These are phyloP conservation scores for Megalonaias nervosa DNA, from an alignment of 1,140 invertebrate genomes.

Conservation along the genomic window DNA sequence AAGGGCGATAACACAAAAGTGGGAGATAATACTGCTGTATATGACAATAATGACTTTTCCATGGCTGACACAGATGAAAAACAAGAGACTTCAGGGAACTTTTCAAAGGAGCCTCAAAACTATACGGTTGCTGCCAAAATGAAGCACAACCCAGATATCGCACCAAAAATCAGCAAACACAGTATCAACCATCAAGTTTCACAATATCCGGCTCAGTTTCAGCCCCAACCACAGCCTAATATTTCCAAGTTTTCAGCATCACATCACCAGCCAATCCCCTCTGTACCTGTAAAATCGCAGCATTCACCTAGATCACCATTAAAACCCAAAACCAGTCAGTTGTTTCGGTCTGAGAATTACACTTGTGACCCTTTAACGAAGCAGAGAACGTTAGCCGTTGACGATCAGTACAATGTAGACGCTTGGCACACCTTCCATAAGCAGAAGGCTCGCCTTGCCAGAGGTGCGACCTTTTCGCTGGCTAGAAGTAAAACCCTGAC, in stretches of 20 bases:
- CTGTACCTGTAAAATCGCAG: constrained; percentile 9
- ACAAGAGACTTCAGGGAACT: too few species aligned
- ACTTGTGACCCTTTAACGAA: too few species aligned
- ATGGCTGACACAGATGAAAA: too few species aligned
- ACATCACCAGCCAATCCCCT: constrained; percentile 22
- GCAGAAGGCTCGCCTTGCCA: constrained; percentile 34
- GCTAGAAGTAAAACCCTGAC: constrained; percentile 31
- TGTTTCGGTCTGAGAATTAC: not conserved
- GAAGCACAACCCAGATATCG: too few species aligned
- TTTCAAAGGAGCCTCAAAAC: too few species aligned
- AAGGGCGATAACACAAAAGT: too few species aligned
- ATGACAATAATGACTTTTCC: too few species aligned
- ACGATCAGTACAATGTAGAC: constrained; percentile 30
- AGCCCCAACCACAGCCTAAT: not conserved
- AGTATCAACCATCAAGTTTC: too few species aligned
- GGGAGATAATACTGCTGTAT: too few species aligned
- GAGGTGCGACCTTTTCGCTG: constrained; percentile 21
- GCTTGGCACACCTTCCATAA: constrained; percentile 34
- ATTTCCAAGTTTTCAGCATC: not conserved
- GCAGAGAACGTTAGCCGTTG: not conserved
- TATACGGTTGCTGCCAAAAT: too few species aligned
- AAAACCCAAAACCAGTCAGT: constrained; percentile 2
- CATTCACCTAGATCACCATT: constrained; percentile 9
- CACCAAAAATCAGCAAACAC: too few species aligned
- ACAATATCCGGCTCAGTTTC: too few species aligned